Evolutionary conservation across 2,113 vertebrate genomes (phyloP).

Genomic region (Vulpes ferrilata): DNA sequence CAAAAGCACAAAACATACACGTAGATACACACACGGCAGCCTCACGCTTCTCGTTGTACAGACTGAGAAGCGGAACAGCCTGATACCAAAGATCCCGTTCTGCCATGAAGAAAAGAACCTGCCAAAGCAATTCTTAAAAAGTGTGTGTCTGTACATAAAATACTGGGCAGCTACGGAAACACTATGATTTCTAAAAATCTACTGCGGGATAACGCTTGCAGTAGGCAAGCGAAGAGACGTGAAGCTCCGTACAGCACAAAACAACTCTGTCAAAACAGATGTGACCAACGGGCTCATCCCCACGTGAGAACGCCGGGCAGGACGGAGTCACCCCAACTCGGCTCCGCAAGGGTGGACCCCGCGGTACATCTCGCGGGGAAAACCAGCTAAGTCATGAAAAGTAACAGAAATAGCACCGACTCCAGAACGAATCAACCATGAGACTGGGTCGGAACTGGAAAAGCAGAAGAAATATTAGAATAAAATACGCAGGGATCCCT

Average conservation of each 20-base stretch:
- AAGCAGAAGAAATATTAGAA: not conserved
- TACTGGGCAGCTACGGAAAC: not conserved
- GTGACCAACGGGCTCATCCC: fast-evolving
- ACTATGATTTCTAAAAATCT: not conserved
- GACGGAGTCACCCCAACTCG: not conserved
- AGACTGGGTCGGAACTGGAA: not conserved
- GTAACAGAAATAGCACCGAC: not conserved
- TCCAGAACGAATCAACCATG: not conserved
- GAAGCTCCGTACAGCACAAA: not conserved
- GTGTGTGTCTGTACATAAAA: not conserved
- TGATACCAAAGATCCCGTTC: not conserved
- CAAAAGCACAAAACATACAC: no score
- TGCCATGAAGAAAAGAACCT: not conserved
- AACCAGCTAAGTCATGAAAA: not conserved
- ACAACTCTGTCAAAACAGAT: not conserved
- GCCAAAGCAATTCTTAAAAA: not conserved
- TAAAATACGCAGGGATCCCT: not conserved
- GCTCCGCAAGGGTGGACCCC: no score
- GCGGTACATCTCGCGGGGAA: not conserved
- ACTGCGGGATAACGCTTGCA: not conserved
- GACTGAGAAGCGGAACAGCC: not conserved
- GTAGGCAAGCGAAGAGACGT: not conserved
- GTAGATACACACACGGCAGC: not conserved
- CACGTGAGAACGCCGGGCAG: fast-evolving
- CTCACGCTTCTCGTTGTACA: not conserved